Conservation (phyloP, 2,113 vertebrate genomes). For the Albula goreensis region DNA sequence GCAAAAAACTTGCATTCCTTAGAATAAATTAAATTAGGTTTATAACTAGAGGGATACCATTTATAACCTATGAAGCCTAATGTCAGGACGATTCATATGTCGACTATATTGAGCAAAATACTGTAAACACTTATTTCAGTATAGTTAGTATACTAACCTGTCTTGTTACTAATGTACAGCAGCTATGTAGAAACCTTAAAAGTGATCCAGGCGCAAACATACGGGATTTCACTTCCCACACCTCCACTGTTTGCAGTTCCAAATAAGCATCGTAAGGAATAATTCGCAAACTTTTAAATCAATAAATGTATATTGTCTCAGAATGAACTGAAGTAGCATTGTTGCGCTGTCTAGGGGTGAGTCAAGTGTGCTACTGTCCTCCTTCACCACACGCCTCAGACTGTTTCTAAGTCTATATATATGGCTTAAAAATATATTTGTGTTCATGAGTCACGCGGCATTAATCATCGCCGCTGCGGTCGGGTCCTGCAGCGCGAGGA, state of each 20-base stretch:
- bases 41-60: too few relatives aligned
- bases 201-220: not conserved
- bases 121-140: too few relatives aligned
- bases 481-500: slow-evolving; percentile 33
- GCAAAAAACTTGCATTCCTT: too few relatives aligned
- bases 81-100: too few relatives aligned
- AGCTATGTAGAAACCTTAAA: not conserved
- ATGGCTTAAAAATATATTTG: slow-evolving; percentile 37
- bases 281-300: not conserved
- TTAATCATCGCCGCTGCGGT: slow-evolving; percentile 45
- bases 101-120: too few relatives aligned
- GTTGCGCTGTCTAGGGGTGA: not conserved
- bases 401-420: slow-evolving; percentile 38
- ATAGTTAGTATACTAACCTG: not conserved
- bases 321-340: not conserved
- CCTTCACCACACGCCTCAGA: not conserved
- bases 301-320: too few relatives aligned
- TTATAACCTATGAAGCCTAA: too few relatives aligned
- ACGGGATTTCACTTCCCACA: not conserved
- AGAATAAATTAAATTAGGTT: too few relatives aligned
- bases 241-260: not conserved
- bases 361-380: not conserved
- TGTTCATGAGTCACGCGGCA: slow-evolving; percentile 53
- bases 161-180: not conserved
- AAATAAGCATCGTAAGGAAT: not conserved